These are phyloP conservation scores for Ptilorrhoa leucosticta DNA, from an alignment of 2,113 vertebrate species.

Conservation along the genomic window DNA sequence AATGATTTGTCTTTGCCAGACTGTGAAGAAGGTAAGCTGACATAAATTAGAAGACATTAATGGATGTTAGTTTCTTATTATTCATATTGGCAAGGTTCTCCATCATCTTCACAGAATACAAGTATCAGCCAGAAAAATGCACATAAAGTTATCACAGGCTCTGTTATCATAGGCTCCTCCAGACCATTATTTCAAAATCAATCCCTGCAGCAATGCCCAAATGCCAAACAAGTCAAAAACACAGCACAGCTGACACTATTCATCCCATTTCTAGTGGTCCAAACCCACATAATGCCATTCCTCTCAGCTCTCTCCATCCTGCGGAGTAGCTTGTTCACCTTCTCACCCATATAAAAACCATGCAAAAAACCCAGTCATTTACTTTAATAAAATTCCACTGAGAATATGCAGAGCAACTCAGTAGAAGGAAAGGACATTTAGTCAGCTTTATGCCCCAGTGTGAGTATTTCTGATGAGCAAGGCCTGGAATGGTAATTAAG, in stretches of 20 bases:
- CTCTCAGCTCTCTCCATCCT: not conserved
- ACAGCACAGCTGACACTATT: not conserved
- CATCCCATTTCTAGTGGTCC: not conserved
- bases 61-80: conserved; percentile 49
- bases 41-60: conserved; percentile 61
- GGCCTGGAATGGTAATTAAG: not conserved
- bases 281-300: not conserved
- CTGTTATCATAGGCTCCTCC: not conserved
- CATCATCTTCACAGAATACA: not conserved
- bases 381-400: not conserved
- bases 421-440: not conserved
- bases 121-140: not conserved
- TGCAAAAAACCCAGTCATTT: rapidly evolving
- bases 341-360: not conserved
- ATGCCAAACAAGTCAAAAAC: not conserved
- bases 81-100: conserved; percentile 37
- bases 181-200: not conserved
- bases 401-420: not conserved
- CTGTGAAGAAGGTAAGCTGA: conserved; percentile 61
- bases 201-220: not conserved
- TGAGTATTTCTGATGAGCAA: not conserved
- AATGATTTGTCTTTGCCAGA: conserved; percentile 68
- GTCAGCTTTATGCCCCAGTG: not conserved
- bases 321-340: not conserved
- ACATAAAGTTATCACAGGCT: not conserved